Conservation (phyloP, 92 coral and sea anemone genomes). For the Epizoanthus fatuus region DNA sequence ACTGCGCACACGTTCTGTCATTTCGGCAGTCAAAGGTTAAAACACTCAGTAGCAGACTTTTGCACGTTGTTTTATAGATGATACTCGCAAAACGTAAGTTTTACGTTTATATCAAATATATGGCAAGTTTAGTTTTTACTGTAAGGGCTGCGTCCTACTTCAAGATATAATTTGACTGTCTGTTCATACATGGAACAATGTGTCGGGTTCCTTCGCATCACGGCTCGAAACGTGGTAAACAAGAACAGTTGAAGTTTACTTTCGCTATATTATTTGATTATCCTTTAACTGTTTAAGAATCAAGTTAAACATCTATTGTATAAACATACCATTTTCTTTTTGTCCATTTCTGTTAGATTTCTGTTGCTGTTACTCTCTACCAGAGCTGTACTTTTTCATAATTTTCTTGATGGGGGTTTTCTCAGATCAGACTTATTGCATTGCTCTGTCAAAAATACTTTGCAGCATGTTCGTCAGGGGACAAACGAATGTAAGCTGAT, state of each 20-base stretch:
- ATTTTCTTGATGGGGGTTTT: too few species aligned
- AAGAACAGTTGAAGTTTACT: too few species aligned
- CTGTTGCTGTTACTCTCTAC: too few species aligned
- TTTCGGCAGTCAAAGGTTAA: slow-evolving; percentile 3
- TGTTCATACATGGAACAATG: too few species aligned
- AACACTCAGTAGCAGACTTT: background rate
- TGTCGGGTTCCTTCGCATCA: too few species aligned
- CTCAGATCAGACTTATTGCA: too few species aligned
- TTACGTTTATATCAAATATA: too few species aligned
- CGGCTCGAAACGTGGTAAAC: too few species aligned
- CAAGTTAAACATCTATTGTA: background rate
- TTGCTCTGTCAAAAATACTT: background rate
- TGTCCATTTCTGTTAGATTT: slow-evolving; percentile 23
- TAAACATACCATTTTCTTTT: slow-evolving; percentile 23
- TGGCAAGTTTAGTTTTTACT: too few species aligned
- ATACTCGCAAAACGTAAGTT: background rate
- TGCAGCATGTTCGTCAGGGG: background rate
- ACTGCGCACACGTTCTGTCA: background rate
- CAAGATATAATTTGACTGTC: too few species aligned
- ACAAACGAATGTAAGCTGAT: slow-evolving; percentile 15
- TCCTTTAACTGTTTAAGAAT: background rate
- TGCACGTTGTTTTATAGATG: slow-evolving; percentile 15
- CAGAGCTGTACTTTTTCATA: too few species aligned
- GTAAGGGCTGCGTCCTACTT: too few species aligned
- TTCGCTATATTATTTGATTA: background rate